These are phyloP conservation scores for Corythaixoides concolor DNA, from an alignment of 2,113 vertebrate genomes.

Conservation along the genomic window DNA sequence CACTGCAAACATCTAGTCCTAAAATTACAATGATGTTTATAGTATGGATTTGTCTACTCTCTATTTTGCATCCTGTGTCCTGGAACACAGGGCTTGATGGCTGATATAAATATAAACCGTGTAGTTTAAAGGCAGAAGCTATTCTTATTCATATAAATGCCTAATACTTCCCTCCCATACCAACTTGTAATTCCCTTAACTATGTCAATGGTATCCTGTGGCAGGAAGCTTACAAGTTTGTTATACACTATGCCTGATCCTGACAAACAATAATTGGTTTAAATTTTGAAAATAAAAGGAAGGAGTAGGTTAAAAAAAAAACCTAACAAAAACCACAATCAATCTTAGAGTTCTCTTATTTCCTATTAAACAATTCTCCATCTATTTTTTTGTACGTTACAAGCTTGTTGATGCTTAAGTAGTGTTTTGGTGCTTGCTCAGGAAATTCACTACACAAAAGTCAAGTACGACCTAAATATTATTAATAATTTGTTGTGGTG, in stretches of 20 bases:
- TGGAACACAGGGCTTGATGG: not conserved
- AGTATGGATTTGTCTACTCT: not conserved
- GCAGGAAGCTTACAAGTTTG: not conserved
- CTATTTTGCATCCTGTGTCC: not conserved
- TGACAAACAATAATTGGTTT: not conserved
- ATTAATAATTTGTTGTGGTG: slow-evolving; percentile 67
- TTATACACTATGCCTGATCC: not conserved
- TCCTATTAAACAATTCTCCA: not conserved
- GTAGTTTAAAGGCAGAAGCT: not conserved
- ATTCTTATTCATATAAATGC: not conserved
- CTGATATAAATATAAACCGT: not conserved
- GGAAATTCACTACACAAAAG: slow-evolving; percentile 14
- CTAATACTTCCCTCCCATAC: not conserved
- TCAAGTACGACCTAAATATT: slow-evolving; percentile 54
- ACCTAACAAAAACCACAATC: too few species aligned
- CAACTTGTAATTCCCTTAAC: not conserved
- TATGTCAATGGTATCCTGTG: not conserved
- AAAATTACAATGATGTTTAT: not conserved
- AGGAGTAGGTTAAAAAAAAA: not conserved
- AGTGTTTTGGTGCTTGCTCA: not conserved
- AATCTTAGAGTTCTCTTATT: not conserved
- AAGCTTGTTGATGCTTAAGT: not conserved
- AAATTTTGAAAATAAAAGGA: not conserved
- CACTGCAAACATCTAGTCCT: not conserved
- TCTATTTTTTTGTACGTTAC: not conserved